A percentile compares a stretch with the other conserved stretches of the same genome.
Evolutionary conservation across 2,888 invertebrate species (phyloP).

Genomic region (Thalpophila matura): DNA sequence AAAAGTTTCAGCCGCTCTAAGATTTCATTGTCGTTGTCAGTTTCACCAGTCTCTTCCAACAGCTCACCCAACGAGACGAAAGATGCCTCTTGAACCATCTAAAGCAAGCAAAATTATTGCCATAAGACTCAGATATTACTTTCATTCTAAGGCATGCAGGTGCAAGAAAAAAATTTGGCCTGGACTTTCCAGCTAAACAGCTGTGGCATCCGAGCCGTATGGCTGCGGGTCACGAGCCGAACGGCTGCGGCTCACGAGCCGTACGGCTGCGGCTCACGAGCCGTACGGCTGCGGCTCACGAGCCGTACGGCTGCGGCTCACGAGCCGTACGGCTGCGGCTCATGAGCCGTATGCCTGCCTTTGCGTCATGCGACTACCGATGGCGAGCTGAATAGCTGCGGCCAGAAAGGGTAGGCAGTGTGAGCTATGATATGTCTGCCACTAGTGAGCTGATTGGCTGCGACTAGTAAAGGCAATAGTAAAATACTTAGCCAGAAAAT

Average conservation of each 20-base stretch:
- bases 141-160: background rate
- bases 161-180: background rate
- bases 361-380: background rate
- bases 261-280: constrained; percentile 6
- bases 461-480: constrained; percentile 1
- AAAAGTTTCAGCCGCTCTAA: constrained; percentile 14
- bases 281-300: constrained; percentile 8
- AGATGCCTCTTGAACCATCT: constrained; percentile 24
- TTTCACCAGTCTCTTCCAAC: constrained; percentile 12
- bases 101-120: constrained; percentile 8
- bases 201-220: background rate
- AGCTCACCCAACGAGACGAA: constrained; percentile 15
- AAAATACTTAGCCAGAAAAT: no score
- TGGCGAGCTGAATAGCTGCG: background rate
- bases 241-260: constrained; percentile 1
- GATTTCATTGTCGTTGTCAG: constrained; percentile 1
- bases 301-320: constrained; percentile 7
- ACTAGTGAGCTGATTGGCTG: constrained; percentile 7
- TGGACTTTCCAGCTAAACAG: background rate
- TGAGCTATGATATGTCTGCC: background rate
- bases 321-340: constrained; percentile 10
- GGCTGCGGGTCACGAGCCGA: constrained; percentile 9
- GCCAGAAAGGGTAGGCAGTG: background rate
- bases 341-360: constrained; percentile 5
- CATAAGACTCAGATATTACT: constrained; percentile 1